phyloP scores from a whole-genome alignment of 1,140 invertebrate species.

The Ostrea denselamellosa region DNA sequence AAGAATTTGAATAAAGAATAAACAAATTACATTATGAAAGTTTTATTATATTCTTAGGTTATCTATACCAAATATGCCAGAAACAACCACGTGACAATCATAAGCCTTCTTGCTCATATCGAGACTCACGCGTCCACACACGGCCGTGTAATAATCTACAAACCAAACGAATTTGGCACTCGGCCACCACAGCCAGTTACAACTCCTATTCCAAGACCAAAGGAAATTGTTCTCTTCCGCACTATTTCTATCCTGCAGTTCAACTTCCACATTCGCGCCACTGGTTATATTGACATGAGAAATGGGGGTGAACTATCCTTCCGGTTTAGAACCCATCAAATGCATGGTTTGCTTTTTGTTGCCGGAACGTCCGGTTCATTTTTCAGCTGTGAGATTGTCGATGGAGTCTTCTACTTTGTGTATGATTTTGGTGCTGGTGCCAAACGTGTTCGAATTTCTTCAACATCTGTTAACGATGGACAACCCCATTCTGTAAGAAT shows the following conservation, averaged over 20 bases:
- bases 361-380: conserved; percentile 41
- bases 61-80: conserved; percentile 32
- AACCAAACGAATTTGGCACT: conserved; percentile 40
- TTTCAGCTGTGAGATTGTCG: conserved; percentile 64
- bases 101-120: conserved; percentile 25
- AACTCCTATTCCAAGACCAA: conserved; percentile 10
- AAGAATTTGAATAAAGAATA: not conserved
- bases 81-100: not conserved
- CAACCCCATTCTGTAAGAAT: conserved; percentile 61
- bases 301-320: conserved; percentile 46
- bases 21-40: not conserved
- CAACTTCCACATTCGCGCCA: conserved; percentile 35
- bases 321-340: conserved; percentile 51
- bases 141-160: conserved; percentile 12
- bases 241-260: conserved; percentile 43
- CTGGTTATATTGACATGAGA: conserved; percentile 50
- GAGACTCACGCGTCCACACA: not conserved
- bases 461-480: conserved; percentile 63
- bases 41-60: not conserved
- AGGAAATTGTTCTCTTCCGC: conserved; percentile 30
- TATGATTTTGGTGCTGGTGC: conserved; percentile 65
- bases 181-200: not conserved
- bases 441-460: conserved; percentile 55
- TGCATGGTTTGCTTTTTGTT: conserved; percentile 49
- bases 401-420: conserved; percentile 70